A percentile compares a stretch with the other conserved stretches of the same genome.
Evolutionary conservation across 2,888 invertebrate species (phyloP).

Genomic region (Oscheius sp.): DNA sequence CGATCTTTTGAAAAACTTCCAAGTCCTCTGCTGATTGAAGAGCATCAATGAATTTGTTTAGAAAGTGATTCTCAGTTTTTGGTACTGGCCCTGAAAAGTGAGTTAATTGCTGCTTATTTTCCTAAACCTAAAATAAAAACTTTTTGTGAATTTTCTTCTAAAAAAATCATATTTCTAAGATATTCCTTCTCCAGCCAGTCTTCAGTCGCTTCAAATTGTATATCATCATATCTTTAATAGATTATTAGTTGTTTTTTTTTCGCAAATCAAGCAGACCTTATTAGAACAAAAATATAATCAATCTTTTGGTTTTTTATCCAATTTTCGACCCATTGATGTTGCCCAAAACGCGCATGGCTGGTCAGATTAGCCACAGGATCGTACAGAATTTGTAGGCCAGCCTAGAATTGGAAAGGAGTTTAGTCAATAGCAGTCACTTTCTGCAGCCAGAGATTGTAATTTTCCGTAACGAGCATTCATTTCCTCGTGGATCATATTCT

Average conservation of each 20-base stretch:
- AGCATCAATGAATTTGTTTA: not conserved
- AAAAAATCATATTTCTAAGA: not conserved
- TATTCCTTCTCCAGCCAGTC: not conserved
- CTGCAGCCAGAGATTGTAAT: not conserved
- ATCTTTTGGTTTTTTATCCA: not conserved
- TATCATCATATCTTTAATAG: not conserved
- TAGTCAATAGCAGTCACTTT: not conserved
- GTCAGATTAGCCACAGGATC: not conserved
- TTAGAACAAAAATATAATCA: constrained; percentile 6
- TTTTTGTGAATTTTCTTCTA: not conserved
- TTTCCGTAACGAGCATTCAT: not conserved
- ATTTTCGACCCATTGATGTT: not conserved
- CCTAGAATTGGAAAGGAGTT: not conserved
- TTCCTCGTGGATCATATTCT: constrained; percentile 4
- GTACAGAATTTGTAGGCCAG: not conserved
- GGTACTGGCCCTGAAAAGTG: too few relatives aligned
- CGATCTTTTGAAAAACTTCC: not conserved
- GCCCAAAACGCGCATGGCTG: not conserved
- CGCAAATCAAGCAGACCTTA: not conserved
- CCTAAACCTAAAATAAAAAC: not conserved
- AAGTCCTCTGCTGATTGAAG: not conserved
- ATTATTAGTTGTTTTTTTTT: not conserved
- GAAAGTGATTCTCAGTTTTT: too few relatives aligned
- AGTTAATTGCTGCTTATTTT: too few relatives aligned
- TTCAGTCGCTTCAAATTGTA: not conserved